A percentile compares a stretch with the other conserved stretches of the same genome.
phyloP scores from a whole-genome alignment of 2,113 vertebrate genomes.

The Rhombomys opimus region DNA sequence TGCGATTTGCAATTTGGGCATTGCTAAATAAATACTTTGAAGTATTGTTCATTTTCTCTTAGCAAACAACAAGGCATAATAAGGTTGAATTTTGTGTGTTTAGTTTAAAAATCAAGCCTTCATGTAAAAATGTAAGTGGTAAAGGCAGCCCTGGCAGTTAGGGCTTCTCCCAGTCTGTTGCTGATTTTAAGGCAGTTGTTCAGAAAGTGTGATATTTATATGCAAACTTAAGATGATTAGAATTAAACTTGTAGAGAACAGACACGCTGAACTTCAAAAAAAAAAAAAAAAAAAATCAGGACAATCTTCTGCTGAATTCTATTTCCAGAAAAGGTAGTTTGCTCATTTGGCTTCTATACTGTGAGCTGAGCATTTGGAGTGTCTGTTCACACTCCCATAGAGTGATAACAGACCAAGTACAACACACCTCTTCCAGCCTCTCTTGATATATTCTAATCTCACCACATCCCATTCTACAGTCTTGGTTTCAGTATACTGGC shows the following conservation, averaged over 20 bases:
- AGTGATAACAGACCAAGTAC: slow-evolving; percentile 14
- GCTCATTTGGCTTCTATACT: not conserved
- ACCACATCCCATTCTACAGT: not conserved
- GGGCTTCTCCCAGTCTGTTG: slow-evolving; percentile 52
- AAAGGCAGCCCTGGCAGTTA: slow-evolving; percentile 58
- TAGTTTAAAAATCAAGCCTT: slow-evolving; percentile 52
- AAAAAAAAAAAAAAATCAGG: slow-evolving; percentile 59
- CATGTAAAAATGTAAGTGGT: slow-evolving; percentile 64
- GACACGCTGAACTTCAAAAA: slow-evolving; percentile 68
- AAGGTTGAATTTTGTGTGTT: slow-evolving; percentile 57
- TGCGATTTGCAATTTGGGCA: slow-evolving; percentile 36
- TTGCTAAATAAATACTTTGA: not conserved
- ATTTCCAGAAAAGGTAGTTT: slow-evolving; percentile 63
- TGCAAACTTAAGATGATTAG: slow-evolving; percentile 71
- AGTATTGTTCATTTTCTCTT: slow-evolving; percentile 74
- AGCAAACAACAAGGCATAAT: slow-evolving; percentile 55
- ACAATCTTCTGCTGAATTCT: slow-evolving; percentile 66
- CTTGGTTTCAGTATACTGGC: not conserved
- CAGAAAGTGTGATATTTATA: slow-evolving; percentile 69
- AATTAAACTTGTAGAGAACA: slow-evolving; percentile 66
- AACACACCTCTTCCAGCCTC: not conserved
- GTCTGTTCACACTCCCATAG: slow-evolving; percentile 38
- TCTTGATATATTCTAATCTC: not conserved
- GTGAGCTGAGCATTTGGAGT: slow-evolving; percentile 47
- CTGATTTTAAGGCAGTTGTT: slow-evolving; percentile 72